Percentiles rank a stretch among this genome's conserved stretches.
phyloP scores from a whole-genome alignment of 2,797 vertebrate genomes.

The Rhinatrema bivittatum region DNA sequence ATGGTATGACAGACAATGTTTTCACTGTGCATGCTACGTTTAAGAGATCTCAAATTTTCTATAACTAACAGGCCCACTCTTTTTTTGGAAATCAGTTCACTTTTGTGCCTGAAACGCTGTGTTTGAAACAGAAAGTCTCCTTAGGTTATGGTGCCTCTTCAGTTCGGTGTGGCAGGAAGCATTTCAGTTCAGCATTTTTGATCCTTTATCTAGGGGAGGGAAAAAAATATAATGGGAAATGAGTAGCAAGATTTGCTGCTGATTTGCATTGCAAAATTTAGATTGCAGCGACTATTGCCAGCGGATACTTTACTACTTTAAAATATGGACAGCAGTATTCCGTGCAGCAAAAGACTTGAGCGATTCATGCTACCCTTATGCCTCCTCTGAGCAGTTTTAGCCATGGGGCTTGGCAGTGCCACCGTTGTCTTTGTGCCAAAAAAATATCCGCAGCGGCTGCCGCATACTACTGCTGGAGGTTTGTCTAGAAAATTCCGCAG shows the following conservation, averaged over 20 bases:
- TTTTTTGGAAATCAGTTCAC: conserved; percentile 19
- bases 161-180: conserved; percentile 8
- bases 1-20: too few species aligned
- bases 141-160: conserved; percentile 16
- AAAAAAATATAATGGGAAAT: conserved; percentile 31
- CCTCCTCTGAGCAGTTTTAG: conserved; percentile 87
- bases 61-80: conserved; percentile 26
- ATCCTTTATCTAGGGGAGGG: conserved; percentile 36
- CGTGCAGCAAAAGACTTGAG: conserved; percentile 65
- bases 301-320: conserved; percentile 39
- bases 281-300: conserved; percentile 34
- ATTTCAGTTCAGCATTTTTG: conserved; percentile 35
- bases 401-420: conserved; percentile 92
- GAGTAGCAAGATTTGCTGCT: conserved; percentile 28
- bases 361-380: conserved; percentile 83
- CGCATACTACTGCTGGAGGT: conserved; percentile 76
- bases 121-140: conserved; percentile 2
- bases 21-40: too few species aligned
- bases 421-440: conserved; percentile 83
- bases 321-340: conserved; percentile 46
- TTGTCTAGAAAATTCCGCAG: conserved; percentile 74
- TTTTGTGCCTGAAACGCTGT: too few species aligned
- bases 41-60: conserved; percentile 13
- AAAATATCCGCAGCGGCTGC: conserved; percentile 94
- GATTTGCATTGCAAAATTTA: neutral